Base-by-base conservation (phyloP, 2,113 vertebrate species). In the Carollia perspicillata region DNA sequence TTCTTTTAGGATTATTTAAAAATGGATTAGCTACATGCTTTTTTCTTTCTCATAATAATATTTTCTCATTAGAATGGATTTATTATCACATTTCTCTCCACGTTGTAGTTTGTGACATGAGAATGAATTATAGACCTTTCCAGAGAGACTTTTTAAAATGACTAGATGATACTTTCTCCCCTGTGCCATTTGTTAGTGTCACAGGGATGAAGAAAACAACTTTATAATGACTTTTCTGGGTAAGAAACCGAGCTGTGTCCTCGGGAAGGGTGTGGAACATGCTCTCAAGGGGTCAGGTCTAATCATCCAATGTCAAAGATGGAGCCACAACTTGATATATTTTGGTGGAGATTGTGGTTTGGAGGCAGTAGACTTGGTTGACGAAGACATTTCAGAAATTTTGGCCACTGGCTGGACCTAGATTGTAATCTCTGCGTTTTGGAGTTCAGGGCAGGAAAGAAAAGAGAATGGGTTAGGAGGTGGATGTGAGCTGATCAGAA, bases 1-100 rank as follows among this genome's bases (percentile, higher is more conserved):
- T 98, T 98, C 89, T 97, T 98, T 97, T 40, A 97, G 89, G 95
- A 98, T 98, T 98, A 96, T 97, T 98, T 97, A 97, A 98, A 98
- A 98, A 93, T 98, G 77, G 96, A 98, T 98, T 97, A 98, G 96
- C 93, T 66, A 63, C 89, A 96, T 91, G 90, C 74, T 75, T 98
- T 96, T 92, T 97, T 97, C 93, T 93, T 98, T 98, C 94, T 98
- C 95, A 79, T 98, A 98, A 87, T 81, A 95, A 96, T 97, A 83
- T 96, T 93, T 98, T 78, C 96, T 98, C 97, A 98, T 98, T 98
- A 97, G 87, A 92, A 88, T 93, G 90, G 94, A 98, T 98, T 98
- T 97, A 98, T 98, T 96, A 97, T 98, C 89, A 97, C 66, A 66
- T 96, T 97, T 96, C 44, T 97, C 26, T 97, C 63, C 65, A 93